Percentiles rank a stretch among this genome's conserved stretches.
These are phyloP conservation scores for Apeltes quadracus DNA, from an alignment of 2,113 vertebrate genomes.

Conservation along the genomic window DNA sequence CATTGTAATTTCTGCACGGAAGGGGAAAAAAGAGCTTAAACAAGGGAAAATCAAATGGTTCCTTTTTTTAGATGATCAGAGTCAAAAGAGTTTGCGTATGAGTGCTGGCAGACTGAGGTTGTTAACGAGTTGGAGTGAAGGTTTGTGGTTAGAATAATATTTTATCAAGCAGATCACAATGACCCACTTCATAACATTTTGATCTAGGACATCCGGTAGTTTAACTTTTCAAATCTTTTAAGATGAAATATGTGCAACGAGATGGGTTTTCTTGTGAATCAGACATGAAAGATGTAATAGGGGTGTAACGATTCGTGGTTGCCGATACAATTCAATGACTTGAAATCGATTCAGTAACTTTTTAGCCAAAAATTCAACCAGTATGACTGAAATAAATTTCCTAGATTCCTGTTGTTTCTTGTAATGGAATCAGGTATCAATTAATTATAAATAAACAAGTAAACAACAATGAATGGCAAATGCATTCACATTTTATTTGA, in stretches of 20 bases:
- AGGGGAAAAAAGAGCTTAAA: conserved; percentile 52
- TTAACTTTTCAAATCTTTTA: background rate
- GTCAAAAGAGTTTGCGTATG: conserved; percentile 24
- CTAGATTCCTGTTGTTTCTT: too few relatives aligned
- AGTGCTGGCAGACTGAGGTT: conserved; percentile 28
- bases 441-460: too few relatives aligned
- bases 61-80: conserved; percentile 37
- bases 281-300: background rate
- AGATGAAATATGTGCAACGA: too few relatives aligned
- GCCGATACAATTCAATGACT: too few relatives aligned
- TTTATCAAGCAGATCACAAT: background rate
- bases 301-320: too few relatives aligned
- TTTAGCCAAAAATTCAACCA: too few relatives aligned
- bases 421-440: too few relatives aligned
- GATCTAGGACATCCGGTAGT: background rate
- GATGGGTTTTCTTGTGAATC: background rate
- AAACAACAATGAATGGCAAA: too few relatives aligned
- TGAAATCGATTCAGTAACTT: too few relatives aligned
- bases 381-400: too few relatives aligned
- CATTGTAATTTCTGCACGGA: conserved; percentile 51
- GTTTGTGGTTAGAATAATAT: conserved; percentile 13
- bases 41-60: background rate
- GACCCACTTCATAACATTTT: background rate
- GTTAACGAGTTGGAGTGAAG: conserved; percentile 18
- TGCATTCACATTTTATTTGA: too few relatives aligned